Conservation (phyloP, 2,113 vertebrate species). For the Oryzias curvinotus region DNA sequence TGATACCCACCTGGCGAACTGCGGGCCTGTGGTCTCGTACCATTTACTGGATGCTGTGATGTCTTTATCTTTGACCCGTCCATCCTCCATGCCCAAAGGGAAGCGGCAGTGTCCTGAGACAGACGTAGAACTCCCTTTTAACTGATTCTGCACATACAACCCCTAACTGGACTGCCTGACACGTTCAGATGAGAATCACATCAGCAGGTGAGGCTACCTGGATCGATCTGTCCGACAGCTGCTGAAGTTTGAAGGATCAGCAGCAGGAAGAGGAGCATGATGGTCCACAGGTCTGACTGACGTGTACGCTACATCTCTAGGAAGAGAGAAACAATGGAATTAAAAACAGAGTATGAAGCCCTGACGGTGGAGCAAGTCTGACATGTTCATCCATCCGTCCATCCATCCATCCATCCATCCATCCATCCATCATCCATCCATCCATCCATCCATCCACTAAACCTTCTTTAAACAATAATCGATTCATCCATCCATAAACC, state of each 20-base stretch:
- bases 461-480: too few species aligned
- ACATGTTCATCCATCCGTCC: too few species aligned
- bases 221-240: conserved; percentile 81
- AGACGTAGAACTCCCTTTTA: background rate
- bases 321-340: conserved; percentile 25
- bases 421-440: too few species aligned
- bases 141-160: too few species aligned
- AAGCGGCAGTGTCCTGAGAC: conserved; percentile 84
- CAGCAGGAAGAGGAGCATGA: conserved; percentile 88
- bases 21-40: conserved; percentile 86
- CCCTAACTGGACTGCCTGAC: too few species aligned
- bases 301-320: conserved; percentile 85
- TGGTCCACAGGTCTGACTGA: conserved; percentile 75
- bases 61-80: conserved; percentile 83
- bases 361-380: too few species aligned
- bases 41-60: conserved; percentile 90
- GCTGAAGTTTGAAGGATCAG: conserved; percentile 79
- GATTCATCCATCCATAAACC: too few species aligned
- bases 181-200: too few species aligned
- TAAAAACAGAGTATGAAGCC: background rate
- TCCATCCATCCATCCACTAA: too few species aligned
- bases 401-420: too few species aligned
- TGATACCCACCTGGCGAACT: conserved; percentile 81
- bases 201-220: conserved; percentile 65
- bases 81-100: conserved; percentile 88